These are phyloP conservation scores for Zelostemma sp. DNA, from an alignment of 1,140 invertebrate genomes.

Conservation along the genomic window DNA sequence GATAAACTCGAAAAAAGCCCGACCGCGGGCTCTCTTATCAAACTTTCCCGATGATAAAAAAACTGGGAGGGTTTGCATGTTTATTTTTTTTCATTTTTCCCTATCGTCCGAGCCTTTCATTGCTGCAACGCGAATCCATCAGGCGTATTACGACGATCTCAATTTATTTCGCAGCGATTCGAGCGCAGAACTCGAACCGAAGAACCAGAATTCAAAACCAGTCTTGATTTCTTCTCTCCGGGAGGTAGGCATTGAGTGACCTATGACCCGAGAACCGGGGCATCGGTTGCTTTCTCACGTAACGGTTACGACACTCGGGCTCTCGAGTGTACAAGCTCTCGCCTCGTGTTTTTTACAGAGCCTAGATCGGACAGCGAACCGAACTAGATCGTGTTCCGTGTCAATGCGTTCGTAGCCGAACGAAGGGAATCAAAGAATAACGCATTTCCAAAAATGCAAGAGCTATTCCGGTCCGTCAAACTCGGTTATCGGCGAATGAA, in stretches of 20 bases:
- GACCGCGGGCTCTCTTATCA: background rate
- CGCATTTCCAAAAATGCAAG: no score
- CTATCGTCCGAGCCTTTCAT: constrained; percentile 10
- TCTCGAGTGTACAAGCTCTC: constrained; percentile 32
- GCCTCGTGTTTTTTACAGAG: constrained; percentile 31
- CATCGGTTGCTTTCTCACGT: constrained; percentile 66
- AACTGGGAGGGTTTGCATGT: no score
- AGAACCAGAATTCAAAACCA: constrained; percentile 59
- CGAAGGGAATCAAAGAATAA: background rate
- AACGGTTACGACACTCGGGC: constrained; percentile 61
- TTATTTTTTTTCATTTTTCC: no score
- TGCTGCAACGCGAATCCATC: constrained; percentile 28
- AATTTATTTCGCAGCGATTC: constrained; percentile 35
- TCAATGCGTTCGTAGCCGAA: constrained; percentile 17
- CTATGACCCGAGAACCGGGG: constrained; percentile 65
- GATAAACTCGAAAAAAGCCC: background rate
- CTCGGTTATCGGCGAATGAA: background rate
- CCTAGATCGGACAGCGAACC: constrained; percentile 32
- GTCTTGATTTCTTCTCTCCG: constrained; percentile 56
- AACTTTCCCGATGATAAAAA: no score
- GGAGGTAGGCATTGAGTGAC: constrained; percentile 61
- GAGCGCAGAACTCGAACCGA: constrained; percentile 35
- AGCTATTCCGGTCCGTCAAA: background rate
- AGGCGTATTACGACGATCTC: constrained; percentile 30
- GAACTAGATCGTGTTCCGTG: constrained; percentile 34